Base-by-base conservation (phyloP, 2,888 invertebrate genomes). In the Ormyrus pomaceus region DNA sequence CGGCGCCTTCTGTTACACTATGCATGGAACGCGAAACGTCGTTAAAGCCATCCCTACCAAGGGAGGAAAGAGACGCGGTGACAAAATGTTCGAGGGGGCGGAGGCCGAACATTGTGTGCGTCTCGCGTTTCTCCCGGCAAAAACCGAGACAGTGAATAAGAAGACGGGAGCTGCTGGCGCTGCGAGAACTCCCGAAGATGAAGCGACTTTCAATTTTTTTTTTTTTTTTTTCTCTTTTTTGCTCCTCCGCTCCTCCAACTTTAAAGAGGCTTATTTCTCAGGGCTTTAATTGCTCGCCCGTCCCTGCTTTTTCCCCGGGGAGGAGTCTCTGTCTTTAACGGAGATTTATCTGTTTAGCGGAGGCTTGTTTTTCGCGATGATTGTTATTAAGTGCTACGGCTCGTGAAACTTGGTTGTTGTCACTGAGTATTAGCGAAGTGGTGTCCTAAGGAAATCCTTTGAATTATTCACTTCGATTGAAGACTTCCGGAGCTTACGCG, bases 61-160 rank as follows among this genome's bases (percentile, higher is more conserved):
- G 5, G 45, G 11, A 13, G 9, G 13, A 58, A 10, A 13, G 46
- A 59, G n/a, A 13, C 10, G 19, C 34, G 45, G 62, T 62, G 66
- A 78, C 72, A 78, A 68, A 78, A 73, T 68, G 73, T 68, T 68
- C 10, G 50, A 66, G 46, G 45, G 72, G 45, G 62, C 71, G 19
- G 19, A 19, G 19, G 1, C 19, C 19, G 64, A 77, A 58, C 70
- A 64, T 50, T 55, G 51, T 48, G 48, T 1, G 3, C 34, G 3
- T 55, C 65, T 34, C 46, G 48, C 11, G 53, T n/a, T 10, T 13
- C 56, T 64, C 7, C 50, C 2, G 45, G 53, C 66, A 79, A 69
- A 73, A 79, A 69, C 50, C 46, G 11, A 69, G 79, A 74, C 74
- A 61, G 69, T 69, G 79, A 73, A 69, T 73, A 74, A 79, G 69